These are phyloP conservation scores for Meloidogyne hapla DNA, from an alignment of 1,140 invertebrate species.

Conservation along the genomic window DNA sequence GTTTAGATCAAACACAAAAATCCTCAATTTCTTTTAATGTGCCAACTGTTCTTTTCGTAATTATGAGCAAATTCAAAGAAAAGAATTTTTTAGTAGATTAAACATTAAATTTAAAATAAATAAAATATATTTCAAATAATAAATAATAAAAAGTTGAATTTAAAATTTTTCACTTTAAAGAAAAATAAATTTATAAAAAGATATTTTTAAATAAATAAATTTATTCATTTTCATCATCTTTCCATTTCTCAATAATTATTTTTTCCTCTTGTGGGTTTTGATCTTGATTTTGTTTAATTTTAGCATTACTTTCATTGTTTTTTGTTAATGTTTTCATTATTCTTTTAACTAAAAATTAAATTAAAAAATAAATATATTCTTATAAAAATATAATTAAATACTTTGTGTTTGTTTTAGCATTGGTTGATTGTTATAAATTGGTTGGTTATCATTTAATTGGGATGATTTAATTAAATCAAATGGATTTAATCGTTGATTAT, in stretches of 20 bases:
- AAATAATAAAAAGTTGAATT: too few relatives aligned
- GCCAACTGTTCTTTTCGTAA: too few relatives aligned
- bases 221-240: not conserved
- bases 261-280: not conserved
- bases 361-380: not conserved
- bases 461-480: not conserved
- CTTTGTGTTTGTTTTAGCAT: not conserved
- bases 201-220: not conserved
- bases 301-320: not conserved
- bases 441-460: not conserved
- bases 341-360: not conserved
- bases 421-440: not conserved
- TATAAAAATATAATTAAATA: not conserved
- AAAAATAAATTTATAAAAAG: not conserved
- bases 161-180: too few relatives aligned
- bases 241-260: not conserved
- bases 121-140: too few relatives aligned
- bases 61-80: too few relatives aligned
- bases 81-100: too few relatives aligned
- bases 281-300: not conserved
- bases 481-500: not conserved
- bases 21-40: too few relatives aligned
- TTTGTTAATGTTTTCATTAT: not conserved
- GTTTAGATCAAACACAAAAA: too few relatives aligned
- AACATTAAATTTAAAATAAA: too few relatives aligned